phyloP scores from a whole-genome alignment of 1,140 invertebrate species.

The Drosophila nigromelanica region DNA sequence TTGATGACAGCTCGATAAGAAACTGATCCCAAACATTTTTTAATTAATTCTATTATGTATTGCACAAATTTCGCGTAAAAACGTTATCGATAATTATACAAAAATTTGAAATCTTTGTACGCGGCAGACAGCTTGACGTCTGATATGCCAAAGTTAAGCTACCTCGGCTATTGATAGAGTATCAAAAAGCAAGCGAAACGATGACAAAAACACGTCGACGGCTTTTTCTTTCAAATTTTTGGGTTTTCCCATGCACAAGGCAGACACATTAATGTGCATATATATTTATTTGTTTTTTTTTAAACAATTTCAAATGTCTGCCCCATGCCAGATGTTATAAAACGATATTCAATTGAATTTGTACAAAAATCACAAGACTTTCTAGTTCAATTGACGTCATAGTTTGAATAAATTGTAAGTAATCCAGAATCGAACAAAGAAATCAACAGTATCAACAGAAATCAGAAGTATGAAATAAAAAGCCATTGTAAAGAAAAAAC shows the following conservation, averaged over 20 bases:
- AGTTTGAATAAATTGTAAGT: background rate
- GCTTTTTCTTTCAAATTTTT: constrained; percentile 62
- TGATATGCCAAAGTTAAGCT: constrained; percentile 1
- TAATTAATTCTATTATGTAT: too few relatives aligned
- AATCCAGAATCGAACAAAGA: background rate
- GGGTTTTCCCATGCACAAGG: constrained; percentile 61
- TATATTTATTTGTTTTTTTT: constrained; percentile 4
- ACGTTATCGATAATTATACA: background rate
- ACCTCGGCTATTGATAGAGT: background rate
- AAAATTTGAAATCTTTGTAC: background rate
- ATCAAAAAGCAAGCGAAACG: constrained; percentile 30
- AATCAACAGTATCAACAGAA: background rate
- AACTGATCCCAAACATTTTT: too few relatives aligned
- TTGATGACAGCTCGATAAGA: too few relatives aligned
- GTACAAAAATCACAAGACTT: constrained; percentile 18
- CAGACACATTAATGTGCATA: constrained; percentile 21
- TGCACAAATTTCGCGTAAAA: background rate
- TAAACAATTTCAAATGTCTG: constrained; percentile 28
- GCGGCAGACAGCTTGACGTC: background rate
- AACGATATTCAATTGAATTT: constrained; percentile 26
- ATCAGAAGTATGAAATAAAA: constrained; percentile 1
- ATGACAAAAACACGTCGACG: constrained; percentile 41
- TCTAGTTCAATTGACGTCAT: constrained; percentile 32
- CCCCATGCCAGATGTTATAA: constrained; percentile 30
- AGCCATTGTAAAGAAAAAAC: background rate